A percentile compares a stretch with the other conserved stretches of the same genome.
phyloP scores from a whole-genome alignment of 1,140 invertebrate genomes.

The Stegodyphus dumicola region DNA sequence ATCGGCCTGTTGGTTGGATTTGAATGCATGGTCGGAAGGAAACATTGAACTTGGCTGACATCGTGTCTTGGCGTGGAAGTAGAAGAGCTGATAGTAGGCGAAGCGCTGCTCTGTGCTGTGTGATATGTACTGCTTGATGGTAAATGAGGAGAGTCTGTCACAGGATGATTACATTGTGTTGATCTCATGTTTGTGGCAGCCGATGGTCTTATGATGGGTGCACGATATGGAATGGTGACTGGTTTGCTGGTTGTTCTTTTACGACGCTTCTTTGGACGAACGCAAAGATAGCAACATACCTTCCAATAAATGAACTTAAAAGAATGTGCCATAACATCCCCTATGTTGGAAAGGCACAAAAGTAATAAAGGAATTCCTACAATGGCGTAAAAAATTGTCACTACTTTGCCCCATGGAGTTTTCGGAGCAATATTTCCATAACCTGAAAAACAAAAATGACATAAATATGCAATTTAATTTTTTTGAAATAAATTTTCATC shows the following conservation, averaged over 20 bases:
- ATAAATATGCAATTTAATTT: no score
- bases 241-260: conserved; percentile 17
- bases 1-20: background rate
- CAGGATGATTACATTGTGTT: background rate
- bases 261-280: conserved; percentile 59
- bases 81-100: conserved; percentile 39
- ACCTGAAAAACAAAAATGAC: conserved; percentile 73
- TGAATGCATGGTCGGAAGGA: no score
- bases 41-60: background rate
- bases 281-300: conserved; percentile 78
- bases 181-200: background rate
- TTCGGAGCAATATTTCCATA: conserved; percentile 96
- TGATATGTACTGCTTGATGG: conserved; percentile 22
- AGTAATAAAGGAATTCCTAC: conserved; percentile 95
- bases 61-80: conserved; percentile 32
- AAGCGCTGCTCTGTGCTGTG: conserved; percentile 9
- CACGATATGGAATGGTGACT: background rate
- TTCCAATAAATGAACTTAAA: conserved; percentile 91
- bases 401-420: conserved; percentile 90
- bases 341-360: conserved; percentile 92
- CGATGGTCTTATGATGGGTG: conserved; percentile 10
- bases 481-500: no score
- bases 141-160: conserved; percentile 1
- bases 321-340: conserved; percentile 94
- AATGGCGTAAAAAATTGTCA: conserved; percentile 96